phyloP scores from a whole-genome alignment of 2,888 invertebrate species.

The Hyalella azteca region DNA sequence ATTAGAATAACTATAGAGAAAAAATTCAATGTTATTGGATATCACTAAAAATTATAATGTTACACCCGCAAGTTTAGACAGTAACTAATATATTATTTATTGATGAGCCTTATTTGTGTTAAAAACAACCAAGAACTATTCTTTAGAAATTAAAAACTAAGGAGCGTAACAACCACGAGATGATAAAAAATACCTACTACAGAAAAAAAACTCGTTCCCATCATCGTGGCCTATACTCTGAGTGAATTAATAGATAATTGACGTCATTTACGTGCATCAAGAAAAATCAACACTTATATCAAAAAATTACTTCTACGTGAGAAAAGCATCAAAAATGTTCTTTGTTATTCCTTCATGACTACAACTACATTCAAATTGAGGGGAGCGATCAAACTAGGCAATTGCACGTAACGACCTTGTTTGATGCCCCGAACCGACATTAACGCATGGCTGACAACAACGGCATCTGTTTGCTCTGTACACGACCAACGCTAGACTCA shows the following conservation, averaged over 20 bases:
- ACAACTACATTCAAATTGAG: not conserved
- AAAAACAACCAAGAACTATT: too few species aligned
- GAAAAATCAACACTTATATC: not conserved
- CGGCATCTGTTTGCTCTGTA: not conserved
- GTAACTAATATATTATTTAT: too few species aligned
- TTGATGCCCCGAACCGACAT: not conserved
- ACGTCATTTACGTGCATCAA: not conserved
- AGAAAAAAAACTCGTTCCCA: too few species aligned
- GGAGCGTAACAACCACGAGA: too few species aligned
- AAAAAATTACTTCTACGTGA: not conserved
- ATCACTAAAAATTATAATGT: too few species aligned
- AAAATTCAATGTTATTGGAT: too few species aligned
- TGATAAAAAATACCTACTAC: too few species aligned
- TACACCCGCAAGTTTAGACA: too few species aligned
- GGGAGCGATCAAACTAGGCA: not conserved
- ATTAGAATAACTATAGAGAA: too few species aligned
- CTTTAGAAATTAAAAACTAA: too few species aligned
- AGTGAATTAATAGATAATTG: not conserved
- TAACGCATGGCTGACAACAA: not conserved
- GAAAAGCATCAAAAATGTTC: not conserved
- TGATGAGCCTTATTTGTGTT: too few species aligned
- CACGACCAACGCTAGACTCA: not conserved
- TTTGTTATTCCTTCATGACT: not conserved
- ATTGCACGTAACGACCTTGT: not conserved
- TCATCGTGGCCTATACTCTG: not conserved